phyloP scores from a whole-genome alignment of 2,113 vertebrate genomes.

The Notechis scutatus region DNA sequence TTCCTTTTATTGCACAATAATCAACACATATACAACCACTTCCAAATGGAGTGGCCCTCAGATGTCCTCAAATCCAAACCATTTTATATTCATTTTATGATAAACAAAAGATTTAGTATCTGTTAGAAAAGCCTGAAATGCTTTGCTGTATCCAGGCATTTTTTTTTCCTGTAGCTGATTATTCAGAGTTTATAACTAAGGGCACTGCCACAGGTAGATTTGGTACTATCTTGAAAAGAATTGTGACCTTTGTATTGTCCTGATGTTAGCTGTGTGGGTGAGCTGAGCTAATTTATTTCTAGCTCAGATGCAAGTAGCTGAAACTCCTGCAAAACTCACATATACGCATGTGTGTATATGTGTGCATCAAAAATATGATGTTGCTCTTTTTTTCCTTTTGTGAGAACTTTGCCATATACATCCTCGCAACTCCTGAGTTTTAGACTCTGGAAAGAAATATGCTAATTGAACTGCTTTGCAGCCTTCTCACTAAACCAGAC shows the following conservation, averaged over 20 bases:
- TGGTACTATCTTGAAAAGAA: background rate
- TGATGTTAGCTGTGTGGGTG: background rate
- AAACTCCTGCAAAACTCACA: background rate
- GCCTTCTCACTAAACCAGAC: background rate
- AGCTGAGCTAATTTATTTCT: background rate
- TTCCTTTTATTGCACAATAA: background rate
- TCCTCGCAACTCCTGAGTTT: background rate
- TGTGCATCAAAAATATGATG: background rate
- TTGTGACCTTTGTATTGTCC: background rate
- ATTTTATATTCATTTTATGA: background rate
- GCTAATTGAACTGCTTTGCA: background rate
- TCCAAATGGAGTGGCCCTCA: background rate
- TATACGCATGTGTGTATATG: background rate
- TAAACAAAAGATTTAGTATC: background rate
- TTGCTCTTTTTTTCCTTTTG: background rate
- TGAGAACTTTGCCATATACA: background rate
- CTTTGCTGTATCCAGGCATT: background rate
- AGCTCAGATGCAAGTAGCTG: background rate
- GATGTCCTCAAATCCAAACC: background rate
- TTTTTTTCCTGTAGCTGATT: background rate
- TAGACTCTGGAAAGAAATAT: background rate
- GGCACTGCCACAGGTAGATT: background rate
- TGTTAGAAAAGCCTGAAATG: background rate
- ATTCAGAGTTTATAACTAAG: background rate
- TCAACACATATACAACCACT: background rate